Evolutionary conservation across 2,888 invertebrate genomes (phyloP).

Genomic region (Habrosyne pyritoides): DNA sequence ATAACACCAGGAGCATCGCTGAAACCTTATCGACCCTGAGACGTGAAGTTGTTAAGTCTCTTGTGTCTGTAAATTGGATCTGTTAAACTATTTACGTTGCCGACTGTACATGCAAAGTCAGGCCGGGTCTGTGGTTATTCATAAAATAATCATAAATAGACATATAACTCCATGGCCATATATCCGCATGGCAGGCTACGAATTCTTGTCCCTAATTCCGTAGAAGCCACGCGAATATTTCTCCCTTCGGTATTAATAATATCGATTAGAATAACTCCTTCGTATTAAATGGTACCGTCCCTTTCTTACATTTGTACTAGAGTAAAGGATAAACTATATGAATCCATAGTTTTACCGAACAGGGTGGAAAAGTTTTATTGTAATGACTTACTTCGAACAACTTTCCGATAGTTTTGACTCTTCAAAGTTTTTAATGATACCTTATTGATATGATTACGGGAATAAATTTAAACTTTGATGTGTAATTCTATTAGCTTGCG

Average conservation of each 20-base stretch:
- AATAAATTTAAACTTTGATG: neutral
- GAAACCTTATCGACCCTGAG: too few relatives aligned
- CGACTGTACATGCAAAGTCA: too few relatives aligned
- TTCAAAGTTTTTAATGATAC: neutral
- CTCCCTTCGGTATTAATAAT: constrained; percentile 48
- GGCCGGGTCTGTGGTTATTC: constrained; percentile 6
- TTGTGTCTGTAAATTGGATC: too few relatives aligned
- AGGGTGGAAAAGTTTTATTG: neutral
- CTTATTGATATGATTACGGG: neutral
- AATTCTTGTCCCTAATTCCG: constrained; percentile 31
- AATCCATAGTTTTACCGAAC: neutral
- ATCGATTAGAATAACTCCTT: constrained; percentile 47
- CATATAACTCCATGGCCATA: constrained; percentile 6
- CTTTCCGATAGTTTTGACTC: neutral
- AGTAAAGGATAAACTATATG: constrained; percentile 6
- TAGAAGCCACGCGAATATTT: constrained; percentile 29
- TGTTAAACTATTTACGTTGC: too few relatives aligned
- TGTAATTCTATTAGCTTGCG: too few relatives aligned
- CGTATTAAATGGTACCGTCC: constrained; percentile 14
- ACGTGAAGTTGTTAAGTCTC: too few relatives aligned
- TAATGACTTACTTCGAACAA: neutral
- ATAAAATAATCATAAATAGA: neutral
- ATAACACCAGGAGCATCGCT: too few relatives aligned
- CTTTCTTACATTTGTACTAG: constrained; percentile 18
- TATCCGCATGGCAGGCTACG: constrained; percentile 10